Base-by-base conservation (phyloP, 2,113 vertebrate genomes). In the human (Homo sapiens) region DNA sequence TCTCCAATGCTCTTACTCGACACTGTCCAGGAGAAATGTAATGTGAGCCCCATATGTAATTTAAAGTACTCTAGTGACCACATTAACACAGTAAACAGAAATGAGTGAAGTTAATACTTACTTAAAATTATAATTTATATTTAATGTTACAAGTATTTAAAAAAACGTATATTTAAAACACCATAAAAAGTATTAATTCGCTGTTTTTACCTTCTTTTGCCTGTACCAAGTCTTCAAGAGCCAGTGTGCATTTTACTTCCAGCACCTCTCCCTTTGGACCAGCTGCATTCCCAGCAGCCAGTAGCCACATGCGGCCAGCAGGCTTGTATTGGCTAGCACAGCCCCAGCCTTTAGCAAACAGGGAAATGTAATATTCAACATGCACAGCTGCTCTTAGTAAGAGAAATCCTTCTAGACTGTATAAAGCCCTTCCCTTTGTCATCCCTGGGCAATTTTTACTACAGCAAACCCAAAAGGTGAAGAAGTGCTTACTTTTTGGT, bases 11-110 rank as follows among this genome's bases (percentile, higher is more conserved):
- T 27, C 35, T 68, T 76, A 83, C 70, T 40, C 50, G 59, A 16
- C 18, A 1, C 73, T 73, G 80, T 55, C 66, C 64, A 55, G 17
- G 25, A 94, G 75, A 59, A 94, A 80, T 88, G 43, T 2, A 45
- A 52, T 18, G 11, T 64, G 30, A 82, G 30, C 30, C 48, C 16
- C 16, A 10, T 50, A 0, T 79, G n/a, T 82, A 83, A 92, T 38
- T 43, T 80, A 59, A 90, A 92, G 38, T 93, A 78, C 40, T 81
- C 50, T 76, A 76, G 38, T 88, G 57, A 52, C 52, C 35, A 13
- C 86, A 83, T 40, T 93, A 84, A 95, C 79, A 76, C 25, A 83
- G 43, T 30, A 64, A 80, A 94, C 57, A 85, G 79, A 88, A 85
- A 57, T 64, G 45, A 48, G 27, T 64, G 79, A 82, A 83, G 13